phyloP scores from a whole-genome alignment of 1,140 invertebrate genomes.

The Trichomalopsis sarcophagae region DNA sequence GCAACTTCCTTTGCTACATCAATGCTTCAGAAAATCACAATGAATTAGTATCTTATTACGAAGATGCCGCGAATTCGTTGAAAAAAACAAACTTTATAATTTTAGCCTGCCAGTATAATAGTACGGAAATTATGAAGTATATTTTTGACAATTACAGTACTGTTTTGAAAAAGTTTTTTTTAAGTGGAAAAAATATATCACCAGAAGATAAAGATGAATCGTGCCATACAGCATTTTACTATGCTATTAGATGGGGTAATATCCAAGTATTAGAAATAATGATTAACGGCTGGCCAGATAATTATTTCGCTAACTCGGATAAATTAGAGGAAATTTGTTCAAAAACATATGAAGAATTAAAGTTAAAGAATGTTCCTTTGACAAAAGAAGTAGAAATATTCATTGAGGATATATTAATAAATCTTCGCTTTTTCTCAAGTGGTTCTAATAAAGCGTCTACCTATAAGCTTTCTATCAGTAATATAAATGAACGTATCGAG shows the following conservation, averaged over 20 bases:
- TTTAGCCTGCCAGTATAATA: constrained; percentile 22
- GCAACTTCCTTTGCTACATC: constrained; percentile 18
- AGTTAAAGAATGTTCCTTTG: constrained; percentile 10
- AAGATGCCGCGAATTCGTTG: neutral
- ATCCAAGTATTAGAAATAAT: neutral
- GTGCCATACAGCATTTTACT: constrained; percentile 28
- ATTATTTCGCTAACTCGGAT: constrained; percentile 14
- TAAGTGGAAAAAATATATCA: constrained; percentile 2
- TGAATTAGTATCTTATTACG: constrained; percentile 6
- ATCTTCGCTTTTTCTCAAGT: constrained; percentile 4
- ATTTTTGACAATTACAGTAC: constrained; percentile 4
- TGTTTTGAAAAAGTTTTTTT: neutral
- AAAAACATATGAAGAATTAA: constrained; percentile 8
- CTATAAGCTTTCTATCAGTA: neutral
- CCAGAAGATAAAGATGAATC: constrained; percentile 22
- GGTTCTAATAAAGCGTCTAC: neutral
- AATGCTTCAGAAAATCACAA: neutral
- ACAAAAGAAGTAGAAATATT: constrained; percentile 2
- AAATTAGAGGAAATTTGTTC: constrained; percentile 37
- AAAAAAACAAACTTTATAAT: constrained; percentile 29
- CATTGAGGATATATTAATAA: constrained; percentile 13
- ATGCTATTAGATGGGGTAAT: constrained; percentile 12
- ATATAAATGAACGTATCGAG: constrained; percentile 4
- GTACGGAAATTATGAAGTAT: constrained; percentile 23
- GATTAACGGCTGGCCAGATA: constrained; percentile 15